phyloP scores from a whole-genome alignment of 2,888 invertebrate genomes.

The Chrysina gloriosa region DNA sequence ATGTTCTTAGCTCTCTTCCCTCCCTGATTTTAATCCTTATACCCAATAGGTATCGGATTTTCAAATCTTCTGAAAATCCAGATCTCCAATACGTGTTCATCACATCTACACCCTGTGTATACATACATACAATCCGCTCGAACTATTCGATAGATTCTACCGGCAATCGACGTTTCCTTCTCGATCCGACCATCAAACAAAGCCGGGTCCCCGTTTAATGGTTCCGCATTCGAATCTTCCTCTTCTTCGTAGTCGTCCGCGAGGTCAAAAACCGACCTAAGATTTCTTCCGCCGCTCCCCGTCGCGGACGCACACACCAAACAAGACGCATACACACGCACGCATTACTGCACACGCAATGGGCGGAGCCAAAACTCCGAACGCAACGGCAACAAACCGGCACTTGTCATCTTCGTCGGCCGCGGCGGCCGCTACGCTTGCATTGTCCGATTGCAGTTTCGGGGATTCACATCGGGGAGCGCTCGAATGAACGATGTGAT shows the following conservation, averaged over 20 bases:
- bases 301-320: slow-evolving; percentile 51
- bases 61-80: too few species aligned
- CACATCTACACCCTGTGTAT: too few species aligned
- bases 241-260: not conserved
- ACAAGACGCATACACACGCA: slow-evolving; percentile 47
- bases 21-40: too few species aligned
- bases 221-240: not conserved
- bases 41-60: too few species aligned
- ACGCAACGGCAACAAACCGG: slow-evolving; percentile 58
- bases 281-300: slow-evolving; percentile 49
- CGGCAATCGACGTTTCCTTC: too few species aligned
- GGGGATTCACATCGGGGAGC: slow-evolving; percentile 46
- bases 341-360: slow-evolving; percentile 58
- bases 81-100: too few species aligned
- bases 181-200: not conserved
- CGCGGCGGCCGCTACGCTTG: slow-evolving; percentile 44
- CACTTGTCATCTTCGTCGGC: slow-evolving; percentile 54
- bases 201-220: not conserved
- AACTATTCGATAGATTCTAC: too few species aligned
- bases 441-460: slow-evolving; percentile 55
- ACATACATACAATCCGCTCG: too few species aligned
- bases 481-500: too few species aligned
- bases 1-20: too few species aligned
- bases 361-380: slow-evolving; percentile 56
- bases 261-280: slow-evolving; percentile 63